Evolutionary conservation across 2,888 invertebrate genomes (phyloP).

Genomic region (Polylopha cassiicola): DNA sequence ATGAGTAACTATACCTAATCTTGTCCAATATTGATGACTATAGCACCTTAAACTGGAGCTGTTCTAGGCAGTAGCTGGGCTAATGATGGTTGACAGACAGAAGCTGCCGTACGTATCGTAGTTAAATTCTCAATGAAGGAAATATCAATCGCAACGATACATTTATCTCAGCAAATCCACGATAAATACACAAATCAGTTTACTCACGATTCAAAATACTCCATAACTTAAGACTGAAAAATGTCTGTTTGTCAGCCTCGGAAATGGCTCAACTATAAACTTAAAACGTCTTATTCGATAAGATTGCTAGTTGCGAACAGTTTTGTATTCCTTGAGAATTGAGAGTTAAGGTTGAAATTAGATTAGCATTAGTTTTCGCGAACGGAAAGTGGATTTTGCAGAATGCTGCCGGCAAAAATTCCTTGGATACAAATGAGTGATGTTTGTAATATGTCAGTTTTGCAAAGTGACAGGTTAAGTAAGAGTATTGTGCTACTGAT

Average conservation of each 20-base stretch:
- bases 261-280: slow-evolving; percentile 10
- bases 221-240: slow-evolving; percentile 18
- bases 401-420: slow-evolving; percentile 33
- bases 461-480: slow-evolving; percentile 53
- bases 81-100: too few species aligned
- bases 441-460: slow-evolving; percentile 48
- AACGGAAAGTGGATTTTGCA: slow-evolving; percentile 22
- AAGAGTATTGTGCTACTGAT: slow-evolving; percentile 51
- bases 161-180: slow-evolving; percentile 7
- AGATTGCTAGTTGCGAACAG: neutral
- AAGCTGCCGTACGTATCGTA: too few species aligned
- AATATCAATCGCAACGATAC: too few species aligned
- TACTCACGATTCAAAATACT: slow-evolving; percentile 13
- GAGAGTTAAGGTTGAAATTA: slow-evolving; percentile 23
- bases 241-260: slow-evolving; percentile 9
- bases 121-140: too few species aligned
- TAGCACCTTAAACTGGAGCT: too few species aligned
- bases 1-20: too few species aligned
- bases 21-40: too few species aligned
- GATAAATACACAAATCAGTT: slow-evolving; percentile 5
- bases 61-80: too few species aligned
- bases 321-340: slow-evolving; percentile 10
- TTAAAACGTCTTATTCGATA: slow-evolving; percentile 9
- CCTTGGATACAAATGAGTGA: slow-evolving; percentile 45
- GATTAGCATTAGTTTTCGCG: slow-evolving; percentile 9